Evolutionary conservation across 1,140 invertebrate genomes (phyloP), one percentile per base, ranked within the genome.

Genomic region (Heliconius nattereri): DNA sequence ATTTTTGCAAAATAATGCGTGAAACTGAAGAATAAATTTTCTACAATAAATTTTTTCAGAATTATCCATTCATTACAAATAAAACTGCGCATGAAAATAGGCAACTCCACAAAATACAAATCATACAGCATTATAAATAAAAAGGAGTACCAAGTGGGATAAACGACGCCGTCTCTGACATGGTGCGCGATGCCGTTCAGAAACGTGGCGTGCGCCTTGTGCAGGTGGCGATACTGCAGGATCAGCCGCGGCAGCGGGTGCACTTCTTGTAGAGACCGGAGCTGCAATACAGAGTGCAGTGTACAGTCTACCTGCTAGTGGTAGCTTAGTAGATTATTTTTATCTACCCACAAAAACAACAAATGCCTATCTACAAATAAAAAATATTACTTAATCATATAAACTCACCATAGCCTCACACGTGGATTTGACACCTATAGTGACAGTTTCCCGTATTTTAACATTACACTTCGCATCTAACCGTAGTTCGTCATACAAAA

Each of bases 161-260:
- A 85, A 1, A 96, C 87, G 40, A 92, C 86, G 6, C 91, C 92
- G 49, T 92, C 84, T 19, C 85, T 88, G 2, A 95, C 90, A 77
- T 94, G 94, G n/a, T 90, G 87, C 70, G 94, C 83, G 71, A 96
- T 94, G 2, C 95, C 95, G 81, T 95, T 92, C 7, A 96, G 86
- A 86, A 96, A 96, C 0, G 96, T 96, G 3, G 95, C 95, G 85
- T 95, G 95, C 16, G 96, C 88, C 83, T 96, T 96, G 83, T 94
- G 91, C 71, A 95, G 77, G 75, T 92, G 95, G 2, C 95, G 89
- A 84, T 95, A 95, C 83, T 96, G 93, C 80, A 96, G 84, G 23
- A 96, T 88, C 45, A 96, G 86, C 37, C 82, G 85, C 11, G 96
- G 96, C 32, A 96, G 88, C n/a, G 94, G 91, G 79, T 96, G 96